Base-by-base conservation (phyloP, 2,113 vertebrate species). In the Pristiophorus japonicus region DNA sequence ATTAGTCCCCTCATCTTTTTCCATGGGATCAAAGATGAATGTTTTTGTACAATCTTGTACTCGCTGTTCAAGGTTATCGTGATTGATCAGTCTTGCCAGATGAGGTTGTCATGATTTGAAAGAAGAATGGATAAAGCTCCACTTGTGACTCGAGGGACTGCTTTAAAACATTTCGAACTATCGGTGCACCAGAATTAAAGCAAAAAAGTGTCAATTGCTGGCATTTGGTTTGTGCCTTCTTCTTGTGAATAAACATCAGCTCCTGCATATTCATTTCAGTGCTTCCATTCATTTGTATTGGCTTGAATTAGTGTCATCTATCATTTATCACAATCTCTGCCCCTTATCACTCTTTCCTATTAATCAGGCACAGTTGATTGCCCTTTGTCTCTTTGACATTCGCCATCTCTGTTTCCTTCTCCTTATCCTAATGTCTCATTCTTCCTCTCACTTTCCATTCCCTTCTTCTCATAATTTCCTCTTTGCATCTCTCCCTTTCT, bases 1-100 rank as follows among this genome's bases (percentile, higher is more conserved):
- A 92, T 65, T 65, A 20, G 55, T 92, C 34, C 7, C 4, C 6
- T 42, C 2, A 30, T 59, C 5, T 51, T 30, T 42, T 34, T 20
- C 11, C 27, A 18, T 47, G 11, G 30, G 93, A 45, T 51, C 34
- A 70, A 70, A 70, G 42, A 70, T 70, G 38, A 22, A 70, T 47
- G 10, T 16, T 51, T 7, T 67, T 67, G 66, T 94, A 70, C 45
- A 73, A 22, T 70, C 47, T 4, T 47, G 22, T 34, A 94, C 22
- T 18, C 1, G 63, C 24, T 94, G 42, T 27, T 47, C 65, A 66
- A 94, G 63, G 45, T 94, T 47, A 70, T 70, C 38, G 18, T 5
- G 93, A 94, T 94, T 51, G 42, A 94, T 94, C 93, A 94, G 42
- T 51, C 65, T 63, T 63, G n/a, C 62, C 88, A 63, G 88, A 92